Evolutionary conservation across 2,113 vertebrate genomes (phyloP), one percentile per base, ranked within the genome.

Genomic region (Noctilio leporinus): DNA sequence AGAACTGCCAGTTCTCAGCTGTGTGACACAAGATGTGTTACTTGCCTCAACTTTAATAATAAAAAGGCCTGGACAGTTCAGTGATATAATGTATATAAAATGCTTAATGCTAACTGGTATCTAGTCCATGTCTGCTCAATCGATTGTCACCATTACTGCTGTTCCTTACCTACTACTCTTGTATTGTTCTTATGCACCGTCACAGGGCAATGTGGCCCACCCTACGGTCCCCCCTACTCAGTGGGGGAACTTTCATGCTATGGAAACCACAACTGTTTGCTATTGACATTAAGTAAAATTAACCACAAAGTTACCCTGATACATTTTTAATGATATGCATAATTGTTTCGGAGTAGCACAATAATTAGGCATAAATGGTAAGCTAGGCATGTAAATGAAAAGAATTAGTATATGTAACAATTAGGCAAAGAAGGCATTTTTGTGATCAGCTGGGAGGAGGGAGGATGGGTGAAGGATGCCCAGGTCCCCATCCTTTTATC

Each of bases 401-500:
- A 97, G 96, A 96, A 97, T 97, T 96, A 96, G 95, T 94, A 69
- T 92, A 84, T 92, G 49, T 93, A 92, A 95, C 96, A 96, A 94
- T 96, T 92, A 92, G 80, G 62, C 77, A 96, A 93, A 90, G 72
- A 93, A 92, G 85, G 62, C 75, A 86, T 93, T 94, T 95, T 62
- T 92, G 89, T 40, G 70, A 89, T 95, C 87, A 38, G 53, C 47
- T 28, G 38, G 73, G 26, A 91, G 76, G 59, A 91, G 33, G 65
- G 35, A 73, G 30, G 28, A 3, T 4, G 3, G 17, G 49, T 26
- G 40, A 10, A 64, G 76, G 76, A 35, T 22, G 65, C 7, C 53
- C 12, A 2, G 2, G 62, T 7, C 17, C 55, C 47, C 14, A 7
- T 73, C 45, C 51, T 88, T 28, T 7, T 53, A 28, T 70, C 28